Conservation (phyloP, 1,140 invertebrate genomes). For the Melitaea cinxia region DNA sequence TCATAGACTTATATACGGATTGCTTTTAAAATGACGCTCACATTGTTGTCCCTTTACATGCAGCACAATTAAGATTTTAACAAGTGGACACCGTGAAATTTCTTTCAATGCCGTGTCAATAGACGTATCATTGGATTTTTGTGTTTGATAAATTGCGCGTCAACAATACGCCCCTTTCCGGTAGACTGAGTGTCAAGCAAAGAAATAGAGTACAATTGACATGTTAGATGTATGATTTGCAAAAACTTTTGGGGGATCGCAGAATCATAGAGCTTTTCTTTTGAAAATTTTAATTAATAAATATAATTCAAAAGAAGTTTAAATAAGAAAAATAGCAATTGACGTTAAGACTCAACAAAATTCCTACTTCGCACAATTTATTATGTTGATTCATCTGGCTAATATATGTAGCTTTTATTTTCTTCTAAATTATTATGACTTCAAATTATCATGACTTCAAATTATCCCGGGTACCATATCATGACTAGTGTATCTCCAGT, state of each 20-base stretch:
- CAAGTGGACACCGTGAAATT: slow-evolving; percentile 69
- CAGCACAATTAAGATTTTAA: slow-evolving; percentile 60
- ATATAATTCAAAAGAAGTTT: no score
- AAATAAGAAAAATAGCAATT: no score
- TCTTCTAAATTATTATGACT: no score
- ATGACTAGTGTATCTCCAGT: neutral
- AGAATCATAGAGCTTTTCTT: no score
- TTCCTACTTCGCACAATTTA: no score
- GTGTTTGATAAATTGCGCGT: slow-evolving; percentile 69
- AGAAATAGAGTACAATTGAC: slow-evolving; percentile 19
- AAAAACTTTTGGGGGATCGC: neutral
- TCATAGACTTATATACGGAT: slow-evolving; percentile 36
- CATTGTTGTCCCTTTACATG: slow-evolving; percentile 49
- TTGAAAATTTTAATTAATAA: no score
- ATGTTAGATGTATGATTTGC: slow-evolving; percentile 14
- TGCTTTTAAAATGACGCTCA: slow-evolving; percentile 33
- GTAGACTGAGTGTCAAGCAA: slow-evolving; percentile 25
- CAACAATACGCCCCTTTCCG: slow-evolving; percentile 71
- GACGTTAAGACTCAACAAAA: no score
- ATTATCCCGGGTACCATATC: neutral
- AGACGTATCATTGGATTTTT: slow-evolving; percentile 73
- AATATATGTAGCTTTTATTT: no score
- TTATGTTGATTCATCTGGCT: no score
- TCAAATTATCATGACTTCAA: no score
- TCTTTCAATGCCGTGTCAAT: slow-evolving; percentile 60